A percentile compares a stretch with the other conserved stretches of the same genome.
Evolutionary conservation across 2,113 vertebrate genomes (phyloP).

Genomic region (Eidolon helvum): DNA sequence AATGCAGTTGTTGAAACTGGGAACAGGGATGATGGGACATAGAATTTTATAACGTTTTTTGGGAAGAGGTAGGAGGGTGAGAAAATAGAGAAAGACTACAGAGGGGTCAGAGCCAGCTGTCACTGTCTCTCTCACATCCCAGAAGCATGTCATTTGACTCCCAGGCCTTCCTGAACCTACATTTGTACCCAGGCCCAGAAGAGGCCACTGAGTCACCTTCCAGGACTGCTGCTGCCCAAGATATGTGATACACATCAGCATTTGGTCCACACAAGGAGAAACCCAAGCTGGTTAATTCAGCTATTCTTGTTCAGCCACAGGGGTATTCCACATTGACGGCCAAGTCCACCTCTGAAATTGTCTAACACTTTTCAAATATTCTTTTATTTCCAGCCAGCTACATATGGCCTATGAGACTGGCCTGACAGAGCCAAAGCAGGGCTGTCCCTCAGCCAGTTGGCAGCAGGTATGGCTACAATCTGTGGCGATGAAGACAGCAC

Average conservation of each 20-base stretch:
- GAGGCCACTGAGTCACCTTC: not conserved
- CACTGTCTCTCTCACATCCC: not conserved
- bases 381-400: slow-evolving; percentile 30
- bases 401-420: slow-evolving; percentile 61
- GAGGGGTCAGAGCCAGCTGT: not conserved
- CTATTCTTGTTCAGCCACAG: not conserved
- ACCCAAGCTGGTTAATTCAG: not conserved
- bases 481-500: not conserved
- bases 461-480: slow-evolving; percentile 45
- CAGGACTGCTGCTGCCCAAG: not conserved
- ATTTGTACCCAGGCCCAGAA: not conserved
- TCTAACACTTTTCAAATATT: slow-evolving; percentile 43
- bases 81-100: not conserved
- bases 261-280: not conserved
- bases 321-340: not conserved
- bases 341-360: slow-evolving; percentile 37
- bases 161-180: not conserved
- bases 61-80: no score
- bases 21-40: not conserved
- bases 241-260: not conserved
- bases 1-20: not conserved
- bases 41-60: not conserved
- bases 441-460: slow-evolving; percentile 40
- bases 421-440: slow-evolving; percentile 46
- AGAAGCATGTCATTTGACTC: not conserved